Base-by-base conservation (phyloP, 2,113 vertebrate species). In the Parotia lawesii region DNA sequence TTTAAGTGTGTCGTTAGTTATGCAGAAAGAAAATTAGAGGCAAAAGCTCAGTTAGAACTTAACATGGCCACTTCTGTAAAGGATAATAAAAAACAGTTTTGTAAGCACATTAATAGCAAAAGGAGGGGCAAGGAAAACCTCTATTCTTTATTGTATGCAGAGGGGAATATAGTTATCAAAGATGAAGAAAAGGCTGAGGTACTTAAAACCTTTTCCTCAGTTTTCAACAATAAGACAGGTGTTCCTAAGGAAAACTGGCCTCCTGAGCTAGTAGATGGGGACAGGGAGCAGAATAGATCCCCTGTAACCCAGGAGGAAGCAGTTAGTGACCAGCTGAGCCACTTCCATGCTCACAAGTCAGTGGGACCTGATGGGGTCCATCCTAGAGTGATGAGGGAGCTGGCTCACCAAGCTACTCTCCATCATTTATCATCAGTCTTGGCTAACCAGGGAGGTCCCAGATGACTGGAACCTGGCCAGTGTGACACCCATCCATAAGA, bases 241-340 rank as follows among this genome's bases (percentile, higher is more conserved):
- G 2, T 5, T 70, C 15, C 19, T 42, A 44, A n/a, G 23, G 19
- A 58, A 19, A 50, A 12, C 12, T 23, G 20, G 29, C 19, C 29
- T 81, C 12, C 19, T 58, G 53, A 69, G 53, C 18, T n/a, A 50
- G 11, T n/a, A n/a, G 29, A 69, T 0, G 1, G 27, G 22, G 35
- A 28, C 9, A 40, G 29, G 7, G 18, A 58, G 21, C 45, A 47
- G 45, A 47, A 22, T 12, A 47, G 45, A 48, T 18, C 35, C 15
- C 7, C 9, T 50, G 5, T 11, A 81, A 58, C 48, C 44, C 11
- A 69, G 15, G 10, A 40, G 24, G 18, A 81, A 50, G 11, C 22
- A 18, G 23, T 48, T 14, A 48, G 23, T 0, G 1, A 40, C n/a
- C 8, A 6, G 0, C 1, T 13, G n/a, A 57, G 14, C 21, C 22